Base-by-base conservation (phyloP, 2,888 invertebrate species). In the Onthophagus sagittarius region DNA sequence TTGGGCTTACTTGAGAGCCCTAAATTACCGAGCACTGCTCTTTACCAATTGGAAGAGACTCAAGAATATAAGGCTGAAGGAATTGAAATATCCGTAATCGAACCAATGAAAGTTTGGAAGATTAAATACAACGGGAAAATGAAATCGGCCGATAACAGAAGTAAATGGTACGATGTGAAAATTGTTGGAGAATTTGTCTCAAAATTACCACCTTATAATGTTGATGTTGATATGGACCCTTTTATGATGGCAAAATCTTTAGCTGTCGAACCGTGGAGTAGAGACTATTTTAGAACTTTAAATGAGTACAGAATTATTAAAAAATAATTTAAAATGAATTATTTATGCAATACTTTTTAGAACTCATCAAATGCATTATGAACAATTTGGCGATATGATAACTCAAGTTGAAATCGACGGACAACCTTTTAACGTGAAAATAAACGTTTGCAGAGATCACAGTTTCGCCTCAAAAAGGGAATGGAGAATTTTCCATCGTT, bases 321-420 rank as follows among this genome's bases (percentile, higher is more conserved):
- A 23, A 23, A 53, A 9, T 53, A 7, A 11, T 53, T 53, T 9
- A 9, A 7, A 9, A 11, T 53, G 2, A 53, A 72, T 70, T 69
- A 11, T 53, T 53, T 53, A 53, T 9, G 6, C 5, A 53, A 53
- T 53, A 2, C 3, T 11, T 71, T 73, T 14, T 62, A 92, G 92
- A 75, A 85, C 88, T 53, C 92, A 93, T 82, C 92, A 93, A 85
- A 90, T 90, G 0, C 93, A 93, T 82, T 93, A 93, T 82, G 93
- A 94, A 79, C 93, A 94, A 84, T 90, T 90, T 87, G 93, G 93
- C 1, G 84, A 84, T 64, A 81, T 92, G 0, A 84, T 85, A 71
- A 92, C 91, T 4, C 85, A 83, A 0, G 87, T 89, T 0, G 83
- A 82, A 23, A 84, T 93, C 7, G 87, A 90, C 75, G 89, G 87